Conservation (phyloP, 2,113 vertebrate species). For the Emydocephalus ijimae region DNA sequence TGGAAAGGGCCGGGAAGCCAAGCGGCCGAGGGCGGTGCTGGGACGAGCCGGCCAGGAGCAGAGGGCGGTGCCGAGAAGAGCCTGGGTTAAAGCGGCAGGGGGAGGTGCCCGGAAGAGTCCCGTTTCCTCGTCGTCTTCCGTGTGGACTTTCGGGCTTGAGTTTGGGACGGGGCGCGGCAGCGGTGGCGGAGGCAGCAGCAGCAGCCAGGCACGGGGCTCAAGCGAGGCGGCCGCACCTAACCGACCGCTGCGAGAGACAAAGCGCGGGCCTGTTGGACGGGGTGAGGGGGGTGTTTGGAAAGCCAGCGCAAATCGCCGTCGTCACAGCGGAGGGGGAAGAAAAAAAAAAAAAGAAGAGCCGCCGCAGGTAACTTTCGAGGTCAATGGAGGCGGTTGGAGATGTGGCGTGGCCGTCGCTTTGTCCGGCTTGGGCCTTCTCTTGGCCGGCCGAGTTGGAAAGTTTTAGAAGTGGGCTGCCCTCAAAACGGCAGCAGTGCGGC, state of each 20-base stretch:
- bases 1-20: background rate
- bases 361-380: constrained; percentile 53
- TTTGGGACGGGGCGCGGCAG: background rate
- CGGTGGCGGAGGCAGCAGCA: too few species aligned
- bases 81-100: background rate
- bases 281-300: background rate
- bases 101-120: background rate
- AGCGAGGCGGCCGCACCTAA: background rate
- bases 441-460: background rate
- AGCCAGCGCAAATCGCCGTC: background rate
- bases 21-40: background rate
- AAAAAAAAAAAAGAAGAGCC: background rate
- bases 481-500: background rate
- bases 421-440: background rate
- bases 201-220: background rate
- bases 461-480: background rate
- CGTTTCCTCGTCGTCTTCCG: background rate
- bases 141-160: background rate
- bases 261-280: background rate
- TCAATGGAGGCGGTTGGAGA: background rate
- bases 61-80: background rate
- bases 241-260: background rate
- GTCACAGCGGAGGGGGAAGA: background rate
- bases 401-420: too few species aligned
- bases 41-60: background rate